Conservation (phyloP, 2,888 invertebrate species). For the Ochlodes sylvanus region DNA sequence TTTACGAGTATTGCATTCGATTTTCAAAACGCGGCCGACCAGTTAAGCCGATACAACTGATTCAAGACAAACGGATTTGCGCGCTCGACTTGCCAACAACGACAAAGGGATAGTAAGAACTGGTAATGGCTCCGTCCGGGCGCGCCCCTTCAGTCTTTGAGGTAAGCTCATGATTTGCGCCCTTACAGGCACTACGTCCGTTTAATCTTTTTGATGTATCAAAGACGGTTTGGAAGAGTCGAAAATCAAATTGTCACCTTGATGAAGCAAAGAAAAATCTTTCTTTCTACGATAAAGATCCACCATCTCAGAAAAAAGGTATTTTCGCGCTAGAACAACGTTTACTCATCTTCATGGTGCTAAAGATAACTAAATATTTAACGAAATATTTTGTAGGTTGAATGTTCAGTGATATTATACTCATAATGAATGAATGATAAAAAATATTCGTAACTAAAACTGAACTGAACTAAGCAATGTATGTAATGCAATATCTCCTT, state of each 20-base stretch:
- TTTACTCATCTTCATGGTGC: too few relatives aligned
- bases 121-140: constrained; percentile 19
- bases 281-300: neutral
- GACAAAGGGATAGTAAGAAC: constrained; percentile 30
- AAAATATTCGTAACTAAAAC: too few relatives aligned
- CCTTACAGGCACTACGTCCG: constrained; percentile 13
- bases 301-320: too few relatives aligned
- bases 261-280: constrained; percentile 10
- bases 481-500: too few relatives aligned
- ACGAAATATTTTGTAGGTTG: too few relatives aligned
- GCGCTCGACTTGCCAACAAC: constrained; percentile 27
- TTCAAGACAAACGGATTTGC: constrained; percentile 31
- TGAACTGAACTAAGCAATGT: too few relatives aligned
- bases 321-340: too few relatives aligned
- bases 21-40: constrained; percentile 10
- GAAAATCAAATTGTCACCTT: constrained; percentile 24
- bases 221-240: neutral
- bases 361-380: too few relatives aligned
- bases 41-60: constrained; percentile 25
- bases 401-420: too few relatives aligned
- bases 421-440: too few relatives aligned
- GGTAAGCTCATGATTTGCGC: constrained; percentile 25
- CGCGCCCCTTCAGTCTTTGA: constrained; percentile 32
- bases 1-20: constrained; percentile 1
- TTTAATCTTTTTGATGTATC: constrained; percentile 17